These are phyloP conservation scores for Artibeus lituratus DNA, from an alignment of 2,797 vertebrate genomes.

Conservation along the genomic window DNA sequence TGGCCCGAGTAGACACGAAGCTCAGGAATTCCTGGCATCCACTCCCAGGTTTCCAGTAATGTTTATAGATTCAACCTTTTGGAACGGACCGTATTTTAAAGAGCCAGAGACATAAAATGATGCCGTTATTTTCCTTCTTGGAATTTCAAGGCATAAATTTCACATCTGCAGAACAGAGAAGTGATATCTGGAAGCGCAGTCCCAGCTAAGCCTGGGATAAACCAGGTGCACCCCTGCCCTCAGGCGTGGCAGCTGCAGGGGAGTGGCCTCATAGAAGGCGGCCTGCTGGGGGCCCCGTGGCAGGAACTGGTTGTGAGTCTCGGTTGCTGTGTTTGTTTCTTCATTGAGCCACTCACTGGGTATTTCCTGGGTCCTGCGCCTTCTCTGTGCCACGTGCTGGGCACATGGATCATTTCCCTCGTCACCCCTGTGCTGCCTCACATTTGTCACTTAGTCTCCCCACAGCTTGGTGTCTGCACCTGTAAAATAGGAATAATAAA, in stretches of 20 bases:
- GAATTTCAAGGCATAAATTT: constrained; percentile 60
- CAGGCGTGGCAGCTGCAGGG: too few relatives aligned
- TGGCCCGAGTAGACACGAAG: constrained; percentile 11
- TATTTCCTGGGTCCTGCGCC: not conserved
- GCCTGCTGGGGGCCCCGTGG: not conserved
- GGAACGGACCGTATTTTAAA: constrained; percentile 52
- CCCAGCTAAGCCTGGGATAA: not conserved
- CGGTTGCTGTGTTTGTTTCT: not conserved
- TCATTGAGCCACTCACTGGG: not conserved
- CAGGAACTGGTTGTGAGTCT: not conserved
- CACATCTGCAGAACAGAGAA: constrained; percentile 57
- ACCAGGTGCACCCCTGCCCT: fast-evolving
- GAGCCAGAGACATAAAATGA: constrained; percentile 69
- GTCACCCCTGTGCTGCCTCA: not conserved
- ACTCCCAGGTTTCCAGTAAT: constrained; percentile 66
- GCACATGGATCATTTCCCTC: not conserved
- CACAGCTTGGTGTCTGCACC: not conserved
- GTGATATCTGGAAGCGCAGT: constrained; percentile 3
- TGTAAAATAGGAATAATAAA: not conserved
- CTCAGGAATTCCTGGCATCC: constrained; percentile 65
- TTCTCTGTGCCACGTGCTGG: not conserved
- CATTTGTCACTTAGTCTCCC: not conserved
- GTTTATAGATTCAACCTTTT: constrained; percentile 67
- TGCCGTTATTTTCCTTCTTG: constrained; percentile 65
- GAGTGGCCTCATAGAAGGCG: not conserved